Conservation (phyloP, 2,888 invertebrate species). For the Sminthurides aquaticus region DNA sequence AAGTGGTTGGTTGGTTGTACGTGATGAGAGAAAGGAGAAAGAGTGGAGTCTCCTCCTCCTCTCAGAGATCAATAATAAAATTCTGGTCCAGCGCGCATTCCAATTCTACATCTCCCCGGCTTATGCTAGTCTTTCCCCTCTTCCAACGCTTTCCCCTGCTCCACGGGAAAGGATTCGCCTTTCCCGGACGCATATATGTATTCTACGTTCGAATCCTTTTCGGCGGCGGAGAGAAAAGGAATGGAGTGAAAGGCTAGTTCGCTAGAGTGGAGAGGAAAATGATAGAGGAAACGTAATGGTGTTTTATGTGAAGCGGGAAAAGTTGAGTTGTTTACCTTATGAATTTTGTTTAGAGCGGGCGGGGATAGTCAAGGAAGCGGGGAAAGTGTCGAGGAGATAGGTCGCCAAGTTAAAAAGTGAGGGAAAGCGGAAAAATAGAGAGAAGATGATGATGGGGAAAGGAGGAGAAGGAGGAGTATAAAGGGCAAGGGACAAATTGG, state of each 20-base stretch:
- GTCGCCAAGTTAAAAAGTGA: not conserved
- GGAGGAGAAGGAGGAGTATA: not conserved
- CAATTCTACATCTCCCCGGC: constrained; percentile 18
- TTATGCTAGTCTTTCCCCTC: not conserved
- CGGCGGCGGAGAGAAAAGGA: not conserved
- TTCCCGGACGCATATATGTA: too few relatives aligned
- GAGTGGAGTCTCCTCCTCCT: constrained; percentile 22
- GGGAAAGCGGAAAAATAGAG: not conserved
- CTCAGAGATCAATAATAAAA: constrained; percentile 32
- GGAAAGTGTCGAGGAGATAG: not conserved
- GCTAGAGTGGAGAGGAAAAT: too few relatives aligned
- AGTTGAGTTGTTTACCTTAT: not conserved
- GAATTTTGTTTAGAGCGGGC: not conserved
- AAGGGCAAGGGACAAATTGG: not conserved
- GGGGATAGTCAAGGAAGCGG: too few relatives aligned
- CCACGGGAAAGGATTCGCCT: too few relatives aligned
- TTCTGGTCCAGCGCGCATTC: constrained; percentile 30
- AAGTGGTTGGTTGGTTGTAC: constrained; percentile 17
- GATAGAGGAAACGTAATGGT: not conserved
- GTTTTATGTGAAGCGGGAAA: too few relatives aligned
- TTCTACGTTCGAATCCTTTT: too few relatives aligned
- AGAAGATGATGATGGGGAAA: too few relatives aligned
- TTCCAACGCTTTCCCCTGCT: not conserved
- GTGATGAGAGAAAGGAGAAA: constrained; percentile 20
- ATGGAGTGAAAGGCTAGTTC: not conserved